These are phyloP conservation scores for Crenuchus spilurus DNA, from an alignment of 2,797 vertebrate species.

Conservation along the genomic window DNA sequence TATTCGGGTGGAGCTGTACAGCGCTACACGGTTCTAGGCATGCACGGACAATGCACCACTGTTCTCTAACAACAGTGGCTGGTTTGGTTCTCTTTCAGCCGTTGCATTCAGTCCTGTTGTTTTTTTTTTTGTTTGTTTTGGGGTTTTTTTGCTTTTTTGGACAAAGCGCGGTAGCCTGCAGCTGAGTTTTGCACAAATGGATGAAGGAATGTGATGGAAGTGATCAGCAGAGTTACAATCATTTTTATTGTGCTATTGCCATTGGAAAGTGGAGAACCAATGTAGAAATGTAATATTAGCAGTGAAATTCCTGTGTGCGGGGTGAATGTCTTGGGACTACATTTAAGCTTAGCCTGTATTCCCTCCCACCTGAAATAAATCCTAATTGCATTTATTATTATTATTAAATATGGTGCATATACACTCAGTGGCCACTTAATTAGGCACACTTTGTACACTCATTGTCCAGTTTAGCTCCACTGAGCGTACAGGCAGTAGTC, in stretches of 20 bases:
- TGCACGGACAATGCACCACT: conserved; percentile 3
- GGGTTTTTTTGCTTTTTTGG: no score
- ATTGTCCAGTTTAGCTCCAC: no score
- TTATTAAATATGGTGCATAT: neutral
- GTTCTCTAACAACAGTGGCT: neutral
- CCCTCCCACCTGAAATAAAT: conserved; percentile 12
- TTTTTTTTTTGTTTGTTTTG: no score
- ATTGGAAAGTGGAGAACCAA: neutral
- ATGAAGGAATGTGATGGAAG: neutral
- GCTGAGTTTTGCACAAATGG: conserved; percentile 1
- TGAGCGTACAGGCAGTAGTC: no score
- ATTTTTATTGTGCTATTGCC: neutral
- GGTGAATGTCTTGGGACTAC: neutral
- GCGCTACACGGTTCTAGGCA: no score
- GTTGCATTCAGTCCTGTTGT: neutral
- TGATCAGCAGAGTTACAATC: neutral
- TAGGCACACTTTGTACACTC: no score
- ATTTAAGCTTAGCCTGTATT: neutral
- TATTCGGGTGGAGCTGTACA: neutral
- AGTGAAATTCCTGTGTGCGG: neutral
- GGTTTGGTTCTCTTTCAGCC: neutral
- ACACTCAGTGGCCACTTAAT: no score
- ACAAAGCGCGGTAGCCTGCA: neutral
- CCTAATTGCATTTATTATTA: conserved; percentile 15
- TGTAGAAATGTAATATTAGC: neutral